A percentile compares a stretch with the other conserved stretches of the same genome.
phyloP scores from a whole-genome alignment of 2,797 vertebrate species.

The Nannoperca obscura region DNA sequence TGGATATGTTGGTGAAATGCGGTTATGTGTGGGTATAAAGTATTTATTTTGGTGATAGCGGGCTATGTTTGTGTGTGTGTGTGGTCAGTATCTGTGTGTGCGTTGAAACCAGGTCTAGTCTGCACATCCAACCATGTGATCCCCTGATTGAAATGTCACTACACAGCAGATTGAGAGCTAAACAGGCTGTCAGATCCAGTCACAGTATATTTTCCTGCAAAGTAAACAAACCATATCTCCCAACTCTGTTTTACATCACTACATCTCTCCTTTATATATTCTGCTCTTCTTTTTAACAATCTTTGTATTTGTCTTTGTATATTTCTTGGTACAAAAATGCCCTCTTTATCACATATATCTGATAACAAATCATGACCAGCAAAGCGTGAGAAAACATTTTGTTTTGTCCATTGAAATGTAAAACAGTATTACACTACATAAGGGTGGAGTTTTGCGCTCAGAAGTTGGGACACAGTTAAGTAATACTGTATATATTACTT shows the following conservation, averaged over 20 bases:
- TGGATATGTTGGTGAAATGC: conserved; percentile 68
- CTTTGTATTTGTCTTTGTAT: not conserved
- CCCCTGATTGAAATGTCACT: conserved; percentile 71
- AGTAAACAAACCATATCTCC: conserved; percentile 43
- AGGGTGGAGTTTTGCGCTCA: too few relatives aligned
- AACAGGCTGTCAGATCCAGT: conserved; percentile 64
- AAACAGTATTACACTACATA: too few relatives aligned
- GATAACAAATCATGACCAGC: not conserved
- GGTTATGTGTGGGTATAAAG: conserved; percentile 77
- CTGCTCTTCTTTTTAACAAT: not conserved
- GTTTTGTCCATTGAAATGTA: not conserved
- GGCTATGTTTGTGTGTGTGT: conserved; percentile 58
- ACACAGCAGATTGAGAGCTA: conserved; percentile 51
- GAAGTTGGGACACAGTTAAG: too few relatives aligned
- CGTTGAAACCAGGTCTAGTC: conserved; percentile 59
- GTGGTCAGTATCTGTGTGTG: conserved; percentile 57
- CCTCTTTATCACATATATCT: not conserved
- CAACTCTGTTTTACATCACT: not conserved
- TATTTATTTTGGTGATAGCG: conserved; percentile 72
- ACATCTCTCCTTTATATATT: not conserved
- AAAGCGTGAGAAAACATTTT: not conserved
- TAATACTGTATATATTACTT: too few relatives aligned
- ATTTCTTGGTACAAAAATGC: not conserved
- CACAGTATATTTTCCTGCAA: conserved; percentile 55
- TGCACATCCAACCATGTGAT: conserved; percentile 58